Percentiles rank a stretch among this genome's conserved stretches.
These are phyloP conservation scores for Chirona hameri DNA, from an alignment of 2,888 invertebrate genomes.

Conservation along the genomic window DNA sequence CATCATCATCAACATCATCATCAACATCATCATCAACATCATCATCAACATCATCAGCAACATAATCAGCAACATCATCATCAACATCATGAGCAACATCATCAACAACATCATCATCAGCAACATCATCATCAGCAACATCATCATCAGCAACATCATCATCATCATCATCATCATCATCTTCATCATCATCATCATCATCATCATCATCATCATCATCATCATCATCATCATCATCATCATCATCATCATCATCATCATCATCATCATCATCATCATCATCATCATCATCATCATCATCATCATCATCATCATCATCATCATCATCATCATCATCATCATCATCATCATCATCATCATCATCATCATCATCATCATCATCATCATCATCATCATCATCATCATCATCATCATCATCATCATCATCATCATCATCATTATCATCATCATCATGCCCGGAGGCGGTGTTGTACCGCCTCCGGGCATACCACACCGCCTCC, in stretches of 20 bases:
- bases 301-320: conserved; percentile 22
- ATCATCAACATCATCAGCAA: too few species aligned
- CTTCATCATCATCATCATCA: conserved; percentile 10
- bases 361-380: too few species aligned
- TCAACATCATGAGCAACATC: too few species aligned
- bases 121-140: too few species aligned
- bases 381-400: too few species aligned
- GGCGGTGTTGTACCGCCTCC: not conserved
- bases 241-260: conserved; percentile 11
- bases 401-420: conserved; percentile 22
- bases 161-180: too few species aligned
- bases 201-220: conserved; percentile 7
- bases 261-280: conserved; percentile 22
- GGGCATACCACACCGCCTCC: too few species aligned
- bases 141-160: too few species aligned
- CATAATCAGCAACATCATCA: too few species aligned
- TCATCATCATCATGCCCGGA: not conserved
- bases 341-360: conserved; percentile 22
- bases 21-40: not conserved
- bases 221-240: conserved; percentile 11
- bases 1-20: conserved; percentile 8
- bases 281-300: conserved; percentile 22
- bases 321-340: conserved; percentile 22
- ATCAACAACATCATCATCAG: too few species aligned
- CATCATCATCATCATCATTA: conserved; percentile 22